Base-by-base conservation (phyloP, 2,888 invertebrate species). In the Drosophila eohydei region DNA sequence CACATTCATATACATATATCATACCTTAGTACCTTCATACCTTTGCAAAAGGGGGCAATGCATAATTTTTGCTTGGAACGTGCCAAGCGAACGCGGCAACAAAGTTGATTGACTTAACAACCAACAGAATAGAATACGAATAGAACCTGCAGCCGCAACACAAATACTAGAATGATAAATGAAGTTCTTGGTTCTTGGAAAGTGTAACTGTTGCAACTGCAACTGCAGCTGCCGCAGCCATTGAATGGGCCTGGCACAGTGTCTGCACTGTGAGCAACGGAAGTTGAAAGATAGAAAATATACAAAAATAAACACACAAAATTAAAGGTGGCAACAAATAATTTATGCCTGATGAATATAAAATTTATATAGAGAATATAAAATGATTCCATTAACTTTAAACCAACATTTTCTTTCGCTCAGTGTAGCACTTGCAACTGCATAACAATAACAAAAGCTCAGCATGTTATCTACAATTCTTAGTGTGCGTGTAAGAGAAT, bases 81-180 rank as follows among this genome's bases (percentile, higher is more conserved):
- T 75, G 75, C 48, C 59, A 56, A 52, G 69, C 64, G 55, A 80
- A 54, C 59, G 61, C 65, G 71, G 59, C 63, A 71, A 66, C 70
- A 72, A 75, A 79, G 80, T 81, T 81, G 78, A 80, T 72, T 77
- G 81, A 78, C 78, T 65, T 72, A 66, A 69, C 72, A 66, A 58
- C 78, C 6, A 57, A 36, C 28, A 56, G 50, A 57, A 63, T 21
- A 61, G 16, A 61, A 34, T 16, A 41, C 28, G 46, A 63, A 40
- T 26, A 56, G 38, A 57, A 32, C 44, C 11, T 34, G 48, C 62
- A 46, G 38, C 38, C 38, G 50, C 71, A 41, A 38, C 50, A 54
- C 50, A 71, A 74, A 41, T 59, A 38, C 21, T 30, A n/a, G 32
- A 72, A 60, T 36, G 51, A 34, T 34, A 61, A 63, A 75, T 78